These are phyloP conservation scores for Drosophila lacicola DNA, from an alignment of 2,888 invertebrate species.

Conservation along the genomic window DNA sequence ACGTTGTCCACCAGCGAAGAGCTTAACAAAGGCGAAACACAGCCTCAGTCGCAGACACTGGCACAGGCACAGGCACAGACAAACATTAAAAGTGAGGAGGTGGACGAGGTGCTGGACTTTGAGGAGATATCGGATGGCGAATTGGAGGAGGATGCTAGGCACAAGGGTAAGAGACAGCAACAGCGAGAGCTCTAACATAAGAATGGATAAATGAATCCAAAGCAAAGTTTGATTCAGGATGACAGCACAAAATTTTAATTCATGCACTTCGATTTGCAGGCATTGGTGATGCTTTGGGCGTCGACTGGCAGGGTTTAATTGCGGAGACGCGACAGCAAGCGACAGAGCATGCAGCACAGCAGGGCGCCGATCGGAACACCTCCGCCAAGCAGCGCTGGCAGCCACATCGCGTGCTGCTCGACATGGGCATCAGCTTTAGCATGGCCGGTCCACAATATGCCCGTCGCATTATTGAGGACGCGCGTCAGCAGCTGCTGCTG, in stretches of 20 bases:
- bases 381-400: constrained; percentile 92
- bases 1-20: constrained; percentile 44
- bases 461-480: constrained; percentile 84
- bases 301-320: constrained; percentile 96
- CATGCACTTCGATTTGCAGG: constrained; percentile 58
- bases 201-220: constrained; percentile 8
- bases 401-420: constrained; percentile 91
- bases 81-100: constrained; percentile 66
- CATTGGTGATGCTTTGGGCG: constrained; percentile 96
- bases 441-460: constrained; percentile 90
- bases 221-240: not conserved
- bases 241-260: constrained; percentile 9
- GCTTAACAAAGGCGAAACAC: constrained; percentile 25
- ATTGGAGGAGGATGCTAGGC: constrained; percentile 93
- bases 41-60: not conserved
- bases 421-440: constrained; percentile 92
- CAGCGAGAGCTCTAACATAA: constrained; percentile 10
- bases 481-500: constrained; percentile 80
- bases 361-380: constrained; percentile 84
- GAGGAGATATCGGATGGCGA: constrained; percentile 96
- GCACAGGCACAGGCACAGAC: constrained; percentile 39
- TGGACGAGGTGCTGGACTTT: constrained; percentile 88
- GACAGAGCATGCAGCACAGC: constrained; percentile 70
- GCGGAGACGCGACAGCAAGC: constrained; percentile 88
- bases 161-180: constrained; percentile 84